Evolutionary conservation across 1,140 invertebrate species (phyloP).

Genomic region (Papilio polyxenes): DNA sequence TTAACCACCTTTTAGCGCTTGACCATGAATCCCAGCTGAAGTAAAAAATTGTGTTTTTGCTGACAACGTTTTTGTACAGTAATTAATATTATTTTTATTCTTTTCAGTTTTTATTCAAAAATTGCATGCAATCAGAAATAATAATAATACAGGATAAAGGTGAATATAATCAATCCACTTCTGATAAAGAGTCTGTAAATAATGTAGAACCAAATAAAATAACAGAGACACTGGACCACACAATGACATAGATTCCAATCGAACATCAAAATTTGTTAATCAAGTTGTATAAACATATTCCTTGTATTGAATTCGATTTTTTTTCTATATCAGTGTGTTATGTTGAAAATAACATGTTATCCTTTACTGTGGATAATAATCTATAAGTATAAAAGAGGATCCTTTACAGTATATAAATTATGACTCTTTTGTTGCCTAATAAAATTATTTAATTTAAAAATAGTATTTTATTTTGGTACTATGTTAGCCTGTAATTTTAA

Average conservation of each 20-base stretch:
- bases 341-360: neutral
- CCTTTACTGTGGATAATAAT: neutral
- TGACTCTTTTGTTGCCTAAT: constrained; percentile 5
- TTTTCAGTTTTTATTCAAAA: constrained; percentile 59
- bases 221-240: constrained; percentile 11
- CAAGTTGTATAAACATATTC: neutral
- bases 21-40: neutral
- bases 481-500: neutral
- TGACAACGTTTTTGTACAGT: neutral
- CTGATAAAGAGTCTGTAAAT: neutral
- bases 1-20: neutral
- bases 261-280: neutral
- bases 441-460: neutral
- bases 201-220: constrained; percentile 24
- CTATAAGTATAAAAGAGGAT: neutral
- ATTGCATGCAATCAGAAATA: constrained; percentile 52
- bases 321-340: neutral
- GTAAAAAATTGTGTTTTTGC: neutral
- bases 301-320: neutral
- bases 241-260: neutral
- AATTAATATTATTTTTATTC: constrained; percentile 15
- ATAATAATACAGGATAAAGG: constrained; percentile 40
- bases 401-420: neutral
- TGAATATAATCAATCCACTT: constrained; percentile 31
- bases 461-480: neutral